phyloP scores from a whole-genome alignment of 2,888 invertebrate genomes.

The Gryllus longicercus region DNA sequence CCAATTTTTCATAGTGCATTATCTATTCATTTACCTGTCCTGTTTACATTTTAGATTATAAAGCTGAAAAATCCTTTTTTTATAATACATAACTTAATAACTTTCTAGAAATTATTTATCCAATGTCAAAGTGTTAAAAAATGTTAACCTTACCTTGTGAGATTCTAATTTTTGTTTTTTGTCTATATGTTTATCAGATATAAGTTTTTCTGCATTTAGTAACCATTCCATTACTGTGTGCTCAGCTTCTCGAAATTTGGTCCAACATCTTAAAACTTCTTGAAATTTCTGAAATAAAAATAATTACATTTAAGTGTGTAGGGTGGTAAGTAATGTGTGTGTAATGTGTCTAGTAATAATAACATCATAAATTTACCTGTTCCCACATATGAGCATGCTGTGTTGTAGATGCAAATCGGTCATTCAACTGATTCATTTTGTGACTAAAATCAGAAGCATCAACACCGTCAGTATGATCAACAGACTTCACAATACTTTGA shows the following conservation, averaged over 20 bases:
- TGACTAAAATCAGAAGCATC: slow-evolving; percentile 63
- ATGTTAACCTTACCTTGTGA: slow-evolving; percentile 56
- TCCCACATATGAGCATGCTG: slow-evolving; percentile 74
- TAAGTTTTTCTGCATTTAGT: slow-evolving; percentile 74
- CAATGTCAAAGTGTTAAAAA: not conserved
- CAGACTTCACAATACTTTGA: slow-evolving; percentile 76
- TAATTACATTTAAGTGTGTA: not conserved
- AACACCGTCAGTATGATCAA: slow-evolving; percentile 70
- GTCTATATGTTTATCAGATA: slow-evolving; percentile 76
- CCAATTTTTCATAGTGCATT: too few species aligned
- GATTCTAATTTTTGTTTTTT: slow-evolving; percentile 76
- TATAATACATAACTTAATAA: not conserved
- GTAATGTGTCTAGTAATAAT: too few species aligned
- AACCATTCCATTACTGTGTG: slow-evolving; percentile 83
- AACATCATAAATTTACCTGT: slow-evolving; percentile 46
- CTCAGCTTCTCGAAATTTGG: slow-evolving; percentile 75
- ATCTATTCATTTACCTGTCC: too few species aligned
- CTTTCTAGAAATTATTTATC: not conserved
- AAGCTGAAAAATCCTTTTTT: not conserved
- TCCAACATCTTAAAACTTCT: slow-evolving; percentile 78
- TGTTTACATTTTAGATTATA: not conserved
- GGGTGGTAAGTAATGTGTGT: too few species aligned
- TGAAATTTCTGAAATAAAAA: slow-evolving; percentile 58
- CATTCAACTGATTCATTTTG: slow-evolving; percentile 75
- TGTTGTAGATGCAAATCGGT: slow-evolving; percentile 75